These are phyloP conservation scores for Microplitis deprimator DNA, from an alignment of 2,888 invertebrate species.

Conservation along the genomic window DNA sequence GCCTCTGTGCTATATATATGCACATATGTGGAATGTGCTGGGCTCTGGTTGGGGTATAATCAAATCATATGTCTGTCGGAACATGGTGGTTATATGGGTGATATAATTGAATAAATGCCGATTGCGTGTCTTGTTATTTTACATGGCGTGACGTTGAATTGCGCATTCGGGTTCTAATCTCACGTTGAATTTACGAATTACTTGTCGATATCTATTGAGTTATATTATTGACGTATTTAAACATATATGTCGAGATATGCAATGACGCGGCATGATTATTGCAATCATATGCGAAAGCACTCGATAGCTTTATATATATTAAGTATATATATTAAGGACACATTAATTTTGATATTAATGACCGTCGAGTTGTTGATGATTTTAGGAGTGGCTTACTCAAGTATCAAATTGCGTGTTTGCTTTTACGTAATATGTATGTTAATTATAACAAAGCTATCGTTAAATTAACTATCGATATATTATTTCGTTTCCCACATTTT, in stretches of 20 bases:
- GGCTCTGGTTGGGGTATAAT: not conserved
- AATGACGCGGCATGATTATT: slow-evolving; percentile 1
- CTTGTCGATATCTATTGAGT: not conserved
- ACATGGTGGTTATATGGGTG: slow-evolving; percentile 11
- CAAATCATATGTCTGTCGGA: slow-evolving; percentile 18
- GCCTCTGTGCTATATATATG: not conserved
- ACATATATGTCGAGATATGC: slow-evolving; percentile 4
- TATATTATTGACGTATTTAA: not conserved
- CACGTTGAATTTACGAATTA: slow-evolving; percentile 7
- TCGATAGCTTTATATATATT: not conserved
- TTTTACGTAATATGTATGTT: not conserved
- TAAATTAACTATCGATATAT: too few species aligned
- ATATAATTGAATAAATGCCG: slow-evolving; percentile 21
- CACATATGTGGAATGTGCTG: not conserved
- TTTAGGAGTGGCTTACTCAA: slow-evolving; percentile 21
- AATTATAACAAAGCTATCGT: too few species aligned
- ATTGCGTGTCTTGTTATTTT: slow-evolving; percentile 12
- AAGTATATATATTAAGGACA: slow-evolving; percentile 5
- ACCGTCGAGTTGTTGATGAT: not conserved
- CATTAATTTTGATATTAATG: slow-evolving; percentile 28
- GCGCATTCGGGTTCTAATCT: slow-evolving; percentile 1
- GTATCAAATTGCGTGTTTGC: not conserved
- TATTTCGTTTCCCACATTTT: too few species aligned
- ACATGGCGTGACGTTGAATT: not conserved
- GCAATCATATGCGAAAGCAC: not conserved